These are phyloP conservation scores for Mimachlamys varia DNA, from an alignment of 2,888 invertebrate genomes.

Conservation along the genomic window DNA sequence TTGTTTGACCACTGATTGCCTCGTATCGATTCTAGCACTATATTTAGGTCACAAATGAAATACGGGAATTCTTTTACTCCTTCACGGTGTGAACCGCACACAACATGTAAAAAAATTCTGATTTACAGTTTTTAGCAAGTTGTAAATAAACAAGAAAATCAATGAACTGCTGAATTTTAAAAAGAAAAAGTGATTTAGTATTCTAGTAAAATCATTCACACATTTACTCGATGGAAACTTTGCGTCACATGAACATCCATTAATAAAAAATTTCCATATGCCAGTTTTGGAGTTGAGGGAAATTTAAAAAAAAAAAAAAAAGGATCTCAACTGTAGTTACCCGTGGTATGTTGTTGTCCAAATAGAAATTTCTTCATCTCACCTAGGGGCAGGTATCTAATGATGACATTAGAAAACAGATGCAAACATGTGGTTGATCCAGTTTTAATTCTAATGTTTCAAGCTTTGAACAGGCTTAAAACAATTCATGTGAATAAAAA, in stretches of 20 bases:
- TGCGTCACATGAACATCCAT: too few relatives aligned
- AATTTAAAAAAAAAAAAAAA: background rate
- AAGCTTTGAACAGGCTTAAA: too few relatives aligned
- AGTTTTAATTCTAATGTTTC: too few relatives aligned
- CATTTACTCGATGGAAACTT: background rate
- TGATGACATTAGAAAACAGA: too few relatives aligned
- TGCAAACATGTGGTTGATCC: too few relatives aligned
- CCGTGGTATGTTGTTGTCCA: background rate
- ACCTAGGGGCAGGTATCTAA: background rate
- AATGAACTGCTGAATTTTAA: background rate
- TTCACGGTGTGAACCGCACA: background rate
- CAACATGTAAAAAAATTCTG: background rate
- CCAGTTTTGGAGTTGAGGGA: too few relatives aligned
- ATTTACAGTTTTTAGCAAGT: slow-evolving; percentile 26
- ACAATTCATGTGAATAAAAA: too few relatives aligned
- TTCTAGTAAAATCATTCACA: background rate
- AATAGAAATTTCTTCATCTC: background rate
- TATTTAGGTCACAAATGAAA: slow-evolving; percentile 34
- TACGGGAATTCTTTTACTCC: slow-evolving; percentile 16
- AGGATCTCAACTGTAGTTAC: background rate
- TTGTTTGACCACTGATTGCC: slow-evolving; percentile 28
- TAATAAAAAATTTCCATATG: too few relatives aligned
- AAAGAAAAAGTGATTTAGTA: background rate
- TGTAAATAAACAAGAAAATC: background rate
- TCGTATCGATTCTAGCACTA: background rate